phyloP scores from a whole-genome alignment of 2,113 vertebrate species.

The Cercocebus atys region DNA sequence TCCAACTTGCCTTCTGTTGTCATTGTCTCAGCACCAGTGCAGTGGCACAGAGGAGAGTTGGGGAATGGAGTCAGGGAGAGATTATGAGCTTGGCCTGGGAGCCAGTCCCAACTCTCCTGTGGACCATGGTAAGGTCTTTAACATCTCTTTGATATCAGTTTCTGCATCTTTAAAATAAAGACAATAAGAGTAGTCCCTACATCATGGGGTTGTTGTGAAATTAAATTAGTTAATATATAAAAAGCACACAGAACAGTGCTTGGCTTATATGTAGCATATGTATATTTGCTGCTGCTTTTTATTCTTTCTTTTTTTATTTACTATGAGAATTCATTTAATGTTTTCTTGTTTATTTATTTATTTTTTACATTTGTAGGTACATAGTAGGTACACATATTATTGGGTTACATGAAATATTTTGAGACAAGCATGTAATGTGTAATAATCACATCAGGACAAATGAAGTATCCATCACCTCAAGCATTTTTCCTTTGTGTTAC shows the following conservation, averaged over 20 bases:
- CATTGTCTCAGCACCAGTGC: neutral
- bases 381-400: too few species aligned
- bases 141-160: neutral
- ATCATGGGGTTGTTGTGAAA: neutral
- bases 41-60: neutral
- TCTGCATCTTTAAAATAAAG: neutral
- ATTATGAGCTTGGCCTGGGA: neutral
- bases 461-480: too few species aligned
- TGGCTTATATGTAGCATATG: neutral
- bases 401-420: too few species aligned
- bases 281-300: neutral
- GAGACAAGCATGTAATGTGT: too few species aligned
- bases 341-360: too few species aligned
- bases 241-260: neutral
- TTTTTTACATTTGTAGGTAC: too few species aligned
- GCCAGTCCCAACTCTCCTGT: neutral
- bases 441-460: too few species aligned
- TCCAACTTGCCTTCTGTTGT: neutral
- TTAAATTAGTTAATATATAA: neutral
- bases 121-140: neutral
- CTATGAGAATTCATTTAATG: too few species aligned
- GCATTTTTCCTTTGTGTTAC: too few species aligned
- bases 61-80: too few species aligned
- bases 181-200: neutral
- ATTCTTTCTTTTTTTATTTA: neutral